Conservation (phyloP, 2,113 vertebrate species). For the Barbus barbus region DNA sequence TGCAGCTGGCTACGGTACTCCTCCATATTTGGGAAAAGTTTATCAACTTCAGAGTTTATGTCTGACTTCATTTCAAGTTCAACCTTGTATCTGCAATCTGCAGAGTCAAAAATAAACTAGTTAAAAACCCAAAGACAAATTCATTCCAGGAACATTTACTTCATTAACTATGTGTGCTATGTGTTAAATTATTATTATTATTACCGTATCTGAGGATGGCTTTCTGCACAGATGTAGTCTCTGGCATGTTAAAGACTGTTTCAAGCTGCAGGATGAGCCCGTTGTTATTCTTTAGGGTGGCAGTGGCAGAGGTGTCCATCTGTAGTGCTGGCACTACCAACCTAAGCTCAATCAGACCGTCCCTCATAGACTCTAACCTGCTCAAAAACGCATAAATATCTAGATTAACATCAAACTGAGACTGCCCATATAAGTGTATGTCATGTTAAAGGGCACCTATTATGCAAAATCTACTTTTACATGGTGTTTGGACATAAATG, state of each 20-base stretch:
- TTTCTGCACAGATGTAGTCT: constrained; percentile 77
- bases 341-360: constrained; percentile 75
- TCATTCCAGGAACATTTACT: not conserved
- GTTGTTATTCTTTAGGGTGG: constrained; percentile 69
- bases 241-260: constrained; percentile 72
- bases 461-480: too few relatives aligned
- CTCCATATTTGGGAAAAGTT: constrained; percentile 70
- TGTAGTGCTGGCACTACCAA: constrained; percentile 80
- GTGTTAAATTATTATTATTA: too few relatives aligned
- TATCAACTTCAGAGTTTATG: constrained; percentile 75
- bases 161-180: not conserved
- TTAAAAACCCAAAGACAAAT: not conserved
- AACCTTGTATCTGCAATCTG: constrained; percentile 83
- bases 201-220: constrained; percentile 81
- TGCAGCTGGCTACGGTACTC: constrained; percentile 70
- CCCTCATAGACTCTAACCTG: constrained; percentile 76
- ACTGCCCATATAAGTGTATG: not conserved
- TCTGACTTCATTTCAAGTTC: constrained; percentile 84
- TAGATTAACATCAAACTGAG: not conserved
- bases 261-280: constrained; percentile 77
- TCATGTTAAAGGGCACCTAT: too few relatives aligned
- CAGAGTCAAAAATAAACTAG: not conserved
- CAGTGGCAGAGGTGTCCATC: constrained; percentile 76
- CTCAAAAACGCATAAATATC: constrained; percentile 46
- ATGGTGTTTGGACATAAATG: too few relatives aligned